Percentiles rank a stretch among this genome's conserved stretches.
Evolutionary conservation across 2,888 invertebrate species (phyloP).

Genomic region (Fissipunctia ypsillon): DNA sequence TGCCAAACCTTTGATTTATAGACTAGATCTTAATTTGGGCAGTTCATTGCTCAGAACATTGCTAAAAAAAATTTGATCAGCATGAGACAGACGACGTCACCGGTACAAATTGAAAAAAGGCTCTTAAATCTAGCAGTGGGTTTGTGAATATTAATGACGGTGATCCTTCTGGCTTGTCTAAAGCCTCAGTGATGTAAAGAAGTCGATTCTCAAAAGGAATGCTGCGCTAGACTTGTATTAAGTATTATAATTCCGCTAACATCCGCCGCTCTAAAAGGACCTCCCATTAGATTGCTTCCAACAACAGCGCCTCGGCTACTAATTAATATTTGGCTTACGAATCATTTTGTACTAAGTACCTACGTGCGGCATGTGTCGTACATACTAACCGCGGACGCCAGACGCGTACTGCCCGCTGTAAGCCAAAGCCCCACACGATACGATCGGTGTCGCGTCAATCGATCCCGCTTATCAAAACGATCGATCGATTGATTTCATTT

Average conservation of each 20-base stretch:
- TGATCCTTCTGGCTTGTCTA: not conserved
- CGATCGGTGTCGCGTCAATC: conserved; percentile 51
- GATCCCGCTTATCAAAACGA: conserved; percentile 54
- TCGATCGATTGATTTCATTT: conserved; percentile 61
- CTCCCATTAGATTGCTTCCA: conserved; percentile 41
- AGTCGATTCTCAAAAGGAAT: conserved; percentile 10
- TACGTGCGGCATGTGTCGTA: conserved; percentile 43
- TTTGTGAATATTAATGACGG: not conserved
- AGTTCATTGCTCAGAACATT: too few relatives aligned
- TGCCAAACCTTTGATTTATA: not conserved
- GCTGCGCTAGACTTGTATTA: not conserved
- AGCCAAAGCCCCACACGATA: conserved; percentile 35
- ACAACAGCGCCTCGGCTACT: conserved; percentile 25
- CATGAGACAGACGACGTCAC: not conserved
- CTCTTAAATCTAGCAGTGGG: not conserved
- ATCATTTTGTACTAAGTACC: conserved; percentile 58
- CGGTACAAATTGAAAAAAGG: not conserved
- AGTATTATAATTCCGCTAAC: conserved; percentile 29
- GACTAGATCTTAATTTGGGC: not conserved
- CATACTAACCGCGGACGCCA: conserved; percentile 37
- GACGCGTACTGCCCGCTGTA: conserved; percentile 17
- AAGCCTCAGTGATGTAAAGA: not conserved
- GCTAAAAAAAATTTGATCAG: not conserved
- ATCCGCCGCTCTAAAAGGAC: conserved; percentile 35
- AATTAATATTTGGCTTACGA: conserved; percentile 59